Percentiles rank a stretch among this genome's conserved stretches.
Evolutionary conservation across 2,113 vertebrate species (phyloP).

Genomic region (Elephas maximus): DNA sequence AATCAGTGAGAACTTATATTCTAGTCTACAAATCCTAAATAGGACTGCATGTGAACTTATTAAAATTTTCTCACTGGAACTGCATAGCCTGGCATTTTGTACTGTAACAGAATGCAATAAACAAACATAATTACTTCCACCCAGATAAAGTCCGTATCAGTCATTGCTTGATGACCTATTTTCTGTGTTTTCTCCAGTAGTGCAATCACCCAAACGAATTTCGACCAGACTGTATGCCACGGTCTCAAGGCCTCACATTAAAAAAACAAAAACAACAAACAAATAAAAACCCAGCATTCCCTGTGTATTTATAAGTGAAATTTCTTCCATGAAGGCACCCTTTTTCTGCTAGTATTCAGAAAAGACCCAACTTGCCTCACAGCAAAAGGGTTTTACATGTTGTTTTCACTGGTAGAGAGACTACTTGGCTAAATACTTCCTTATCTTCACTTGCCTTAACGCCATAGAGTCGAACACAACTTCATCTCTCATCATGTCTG

Average conservation of each 20-base stretch:
- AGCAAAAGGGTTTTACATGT: slow-evolving; percentile 70
- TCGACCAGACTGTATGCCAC: slow-evolving; percentile 79
- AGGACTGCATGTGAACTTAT: slow-evolving; percentile 16
- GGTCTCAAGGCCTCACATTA: slow-evolving; percentile 78
- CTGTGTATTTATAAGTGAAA: slow-evolving; percentile 45
- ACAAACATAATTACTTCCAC: slow-evolving; percentile 68
- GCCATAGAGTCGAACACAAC: slow-evolving; percentile 84
- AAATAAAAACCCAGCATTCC: slow-evolving; percentile 72
- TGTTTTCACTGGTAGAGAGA: slow-evolving; percentile 69
- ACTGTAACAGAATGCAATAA: slow-evolving; percentile 48
- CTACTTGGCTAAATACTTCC: slow-evolving; percentile 77
- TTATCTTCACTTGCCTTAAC: slow-evolving; percentile 86
- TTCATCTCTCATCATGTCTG: slow-evolving; percentile 87
- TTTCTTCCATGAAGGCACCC: background rate
- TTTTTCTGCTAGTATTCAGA: slow-evolving; percentile 86
- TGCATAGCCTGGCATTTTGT: background rate
- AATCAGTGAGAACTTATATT: background rate
- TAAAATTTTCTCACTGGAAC: slow-evolving; percentile 54
- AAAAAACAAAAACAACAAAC: slow-evolving; percentile 56
- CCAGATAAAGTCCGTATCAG: slow-evolving; percentile 39
- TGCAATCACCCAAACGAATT: slow-evolving; percentile 83
- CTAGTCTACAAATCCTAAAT: slow-evolving; percentile 25
- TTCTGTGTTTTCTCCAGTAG: slow-evolving; percentile 57
- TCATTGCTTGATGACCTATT: slow-evolving; percentile 75
- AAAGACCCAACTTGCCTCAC: slow-evolving; percentile 70